A percentile compares a stretch with the other conserved stretches of the same genome.
phyloP scores from a whole-genome alignment of 2,113 vertebrate genomes.

The Ophiodon elongatus region DNA sequence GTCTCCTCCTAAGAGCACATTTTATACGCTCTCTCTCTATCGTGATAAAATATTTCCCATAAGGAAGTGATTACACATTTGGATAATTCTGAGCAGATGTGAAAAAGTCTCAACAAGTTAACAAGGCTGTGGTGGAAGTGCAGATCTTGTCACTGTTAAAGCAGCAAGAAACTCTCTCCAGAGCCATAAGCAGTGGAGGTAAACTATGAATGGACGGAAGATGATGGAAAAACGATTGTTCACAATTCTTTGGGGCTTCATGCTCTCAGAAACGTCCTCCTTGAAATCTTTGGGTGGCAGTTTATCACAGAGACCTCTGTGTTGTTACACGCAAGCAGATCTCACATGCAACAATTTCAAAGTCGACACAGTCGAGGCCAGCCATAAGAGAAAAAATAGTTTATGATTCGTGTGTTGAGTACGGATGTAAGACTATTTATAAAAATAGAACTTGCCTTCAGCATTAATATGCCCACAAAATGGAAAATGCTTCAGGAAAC shows the following conservation, averaged over 20 bases:
- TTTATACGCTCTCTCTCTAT: conserved; percentile 58
- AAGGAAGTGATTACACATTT: conserved; percentile 82
- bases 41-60: conserved; percentile 79
- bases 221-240: conserved; percentile 17
- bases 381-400: neutral
- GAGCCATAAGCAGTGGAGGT: neutral
- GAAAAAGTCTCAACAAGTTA: conserved; percentile 80
- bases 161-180: conserved; percentile 10
- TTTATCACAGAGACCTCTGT: conserved; percentile 16
- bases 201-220: conserved; percentile 3
- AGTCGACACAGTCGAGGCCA: neutral
- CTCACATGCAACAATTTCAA: conserved; percentile 14
- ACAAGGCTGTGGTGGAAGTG: conserved; percentile 69
- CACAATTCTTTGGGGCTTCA: neutral
- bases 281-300: neutral
- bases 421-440: conserved; percentile 37
- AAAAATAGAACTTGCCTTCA: conserved; percentile 20
- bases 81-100: conserved; percentile 83
- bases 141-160: conserved; percentile 35
- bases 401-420: conserved; percentile 11
- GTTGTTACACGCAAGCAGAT: conserved; percentile 7
- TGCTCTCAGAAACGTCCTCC: conserved; percentile 4
- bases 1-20: conserved; percentile 61
- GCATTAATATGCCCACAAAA: conserved; percentile 12
- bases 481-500: conserved; percentile 14